Percentiles rank a stretch among this genome's conserved stretches.
phyloP scores from a whole-genome alignment of 2,113 vertebrate species.

The Heteronetta atricapilla region DNA sequence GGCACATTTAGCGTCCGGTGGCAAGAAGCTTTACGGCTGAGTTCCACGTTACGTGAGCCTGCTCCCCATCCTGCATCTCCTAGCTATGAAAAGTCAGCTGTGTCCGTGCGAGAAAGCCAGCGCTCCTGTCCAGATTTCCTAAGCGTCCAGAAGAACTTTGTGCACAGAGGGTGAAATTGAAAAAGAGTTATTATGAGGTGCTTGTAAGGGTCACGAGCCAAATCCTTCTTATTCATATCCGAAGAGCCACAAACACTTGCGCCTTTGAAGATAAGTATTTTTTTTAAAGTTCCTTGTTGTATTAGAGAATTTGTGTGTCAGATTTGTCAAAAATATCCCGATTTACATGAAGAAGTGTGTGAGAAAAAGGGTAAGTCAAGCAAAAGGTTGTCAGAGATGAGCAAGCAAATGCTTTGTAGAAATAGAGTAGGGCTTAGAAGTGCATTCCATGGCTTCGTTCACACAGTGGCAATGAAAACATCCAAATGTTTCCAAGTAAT shows the following conservation, averaged over 20 bases:
- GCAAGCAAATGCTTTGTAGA: neutral
- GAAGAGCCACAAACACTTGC: neutral
- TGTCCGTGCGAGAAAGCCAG: neutral
- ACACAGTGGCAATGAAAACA: accelerated
- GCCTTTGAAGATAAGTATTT: neutral
- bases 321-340: neutral
- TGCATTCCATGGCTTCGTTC: neutral
- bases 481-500: neutral
- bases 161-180: neutral
- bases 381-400: neutral
- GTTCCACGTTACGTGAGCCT: neutral
- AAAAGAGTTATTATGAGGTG: neutral
- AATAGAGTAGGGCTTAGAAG: neutral
- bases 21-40: neutral
- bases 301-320: neutral
- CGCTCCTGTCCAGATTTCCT: neutral
- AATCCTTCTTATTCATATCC: neutral
- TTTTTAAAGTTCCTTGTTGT: neutral
- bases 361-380: neutral
- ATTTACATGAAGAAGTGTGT: neutral
- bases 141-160: neutral
- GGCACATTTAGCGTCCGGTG: neutral
- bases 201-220: neutral
- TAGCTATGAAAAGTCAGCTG: neutral
- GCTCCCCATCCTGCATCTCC: neutral